These are phyloP conservation scores for Xestia sexstrigata DNA, from an alignment of 2,888 invertebrate species.

Conservation along the genomic window DNA sequence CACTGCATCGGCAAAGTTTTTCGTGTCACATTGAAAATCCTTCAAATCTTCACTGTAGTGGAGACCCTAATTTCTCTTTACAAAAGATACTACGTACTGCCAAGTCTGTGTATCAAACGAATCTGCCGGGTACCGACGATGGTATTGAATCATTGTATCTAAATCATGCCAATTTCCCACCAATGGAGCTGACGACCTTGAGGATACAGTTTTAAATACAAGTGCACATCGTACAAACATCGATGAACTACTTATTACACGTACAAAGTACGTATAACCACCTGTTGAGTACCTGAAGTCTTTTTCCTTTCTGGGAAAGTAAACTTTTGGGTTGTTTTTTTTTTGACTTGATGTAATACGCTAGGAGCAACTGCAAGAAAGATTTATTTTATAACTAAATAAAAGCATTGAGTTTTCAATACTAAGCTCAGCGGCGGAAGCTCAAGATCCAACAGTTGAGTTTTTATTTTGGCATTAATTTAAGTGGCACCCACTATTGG, in stretches of 20 bases:
- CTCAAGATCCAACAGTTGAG: neutral
- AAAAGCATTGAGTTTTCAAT: neutral
- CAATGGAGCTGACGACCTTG: conserved; percentile 82
- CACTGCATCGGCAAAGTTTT: conserved; percentile 79
- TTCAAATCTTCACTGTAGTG: conserved; percentile 73
- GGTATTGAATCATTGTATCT: conserved; percentile 73
- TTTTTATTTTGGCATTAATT: neutral
- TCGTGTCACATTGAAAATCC: conserved; percentile 76
- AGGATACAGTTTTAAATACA: conserved; percentile 75
- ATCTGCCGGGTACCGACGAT: conserved; percentile 82
- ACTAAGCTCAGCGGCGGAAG: neutral
- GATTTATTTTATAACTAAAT: neutral
- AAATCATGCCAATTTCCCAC: conserved; percentile 77
- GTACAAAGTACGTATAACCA: neutral
- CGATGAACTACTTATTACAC: neutral
- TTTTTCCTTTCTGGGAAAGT: neutral
- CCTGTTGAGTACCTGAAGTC: neutral
- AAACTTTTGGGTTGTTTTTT: neutral
- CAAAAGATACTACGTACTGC: conserved; percentile 78
- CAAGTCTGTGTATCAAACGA: conserved; percentile 79
- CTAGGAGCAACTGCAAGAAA: neutral
- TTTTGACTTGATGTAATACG: neutral
- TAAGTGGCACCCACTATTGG: neutral
- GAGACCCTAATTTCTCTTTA: conserved; percentile 74
- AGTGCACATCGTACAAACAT: neutral